Evolutionary conservation across 1,140 invertebrate species (phyloP), one percentile per base, ranked within the genome.

Genomic region (Lepidurus apus): DNA sequence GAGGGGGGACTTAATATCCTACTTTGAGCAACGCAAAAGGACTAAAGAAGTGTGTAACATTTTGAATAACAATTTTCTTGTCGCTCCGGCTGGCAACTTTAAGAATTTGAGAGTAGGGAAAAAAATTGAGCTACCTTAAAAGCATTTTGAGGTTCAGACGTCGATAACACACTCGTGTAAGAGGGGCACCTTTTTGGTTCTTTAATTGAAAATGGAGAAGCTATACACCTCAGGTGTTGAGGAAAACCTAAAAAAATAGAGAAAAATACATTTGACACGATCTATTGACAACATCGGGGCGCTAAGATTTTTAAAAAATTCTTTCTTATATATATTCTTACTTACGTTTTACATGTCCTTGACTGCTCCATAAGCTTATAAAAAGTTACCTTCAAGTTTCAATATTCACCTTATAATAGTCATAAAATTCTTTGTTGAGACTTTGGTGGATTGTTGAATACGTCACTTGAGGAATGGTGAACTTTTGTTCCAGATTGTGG

Each of bases 201-300:
- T 65, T 65, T 65, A 65, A 65, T 65, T 65, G 53, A 65, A 65
- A 65, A 65, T 65, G 13, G 53, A 65, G 17, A 65, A 65, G 9
- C 21, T 21, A 65, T 34, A 65, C 53, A 65, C 53, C 2, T 65
- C 17, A n/a, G 53, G 53, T 65, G 53, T 65, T 65, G 53, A 21
- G 21, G 17, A 65, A 65, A 21, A 65, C 53, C 7, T 65, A 5
- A 13, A n/a, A 65, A 13, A 21, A 21, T 65, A 21, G 45, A 10
- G 17, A 47, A 47, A 47, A 17, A 47, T 47, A 65, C 53, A 5
- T n/a, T 65, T 4, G 17, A 21, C 53, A 17, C 17, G 17, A 3
- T 34, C 34, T 34, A 4, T 34, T 34, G 34, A 34, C 34, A 34
- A 34, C 34, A 34, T 4, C 4, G 34, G 34, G 34, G 34, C 2